Conservation (phyloP, 2,797 vertebrate genomes). For the Muscicapa striata region DNA sequence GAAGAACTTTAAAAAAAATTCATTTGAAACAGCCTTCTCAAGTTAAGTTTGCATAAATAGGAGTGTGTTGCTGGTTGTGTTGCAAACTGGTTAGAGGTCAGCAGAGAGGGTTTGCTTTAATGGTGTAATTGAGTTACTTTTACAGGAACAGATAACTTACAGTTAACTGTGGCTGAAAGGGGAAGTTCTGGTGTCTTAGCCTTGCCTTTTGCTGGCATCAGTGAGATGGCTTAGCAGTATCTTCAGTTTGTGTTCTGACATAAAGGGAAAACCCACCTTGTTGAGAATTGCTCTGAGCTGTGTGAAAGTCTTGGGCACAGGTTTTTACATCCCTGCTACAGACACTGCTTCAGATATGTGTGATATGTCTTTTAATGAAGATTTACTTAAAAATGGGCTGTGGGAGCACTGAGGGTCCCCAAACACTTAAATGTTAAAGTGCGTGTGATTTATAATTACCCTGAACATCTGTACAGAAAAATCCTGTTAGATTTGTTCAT, state of each 20-base stretch:
- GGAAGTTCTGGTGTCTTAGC: background rate
- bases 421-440: background rate
- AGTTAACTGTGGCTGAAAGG: background rate
- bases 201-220: background rate
- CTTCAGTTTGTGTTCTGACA: background rate
- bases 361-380: background rate
- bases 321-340: background rate
- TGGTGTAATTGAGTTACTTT: background rate
- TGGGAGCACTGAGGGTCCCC: background rate
- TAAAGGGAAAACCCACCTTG: background rate
- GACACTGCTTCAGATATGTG: background rate
- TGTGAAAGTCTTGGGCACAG: background rate
- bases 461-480: background rate
- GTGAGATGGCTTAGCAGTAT: background rate
- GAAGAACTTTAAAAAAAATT: background rate
- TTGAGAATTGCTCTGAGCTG: background rate
- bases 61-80: background rate
- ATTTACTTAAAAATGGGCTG: background rate
- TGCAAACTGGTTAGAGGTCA: background rate
- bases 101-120: background rate
- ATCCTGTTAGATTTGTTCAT: background rate
- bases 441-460: background rate
- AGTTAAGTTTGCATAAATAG: background rate
- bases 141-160: background rate
- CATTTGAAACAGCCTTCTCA: background rate